These are phyloP conservation scores for Microplitis deprimator DNA, from an alignment of 2,888 invertebrate genomes.

Conservation along the genomic window DNA sequence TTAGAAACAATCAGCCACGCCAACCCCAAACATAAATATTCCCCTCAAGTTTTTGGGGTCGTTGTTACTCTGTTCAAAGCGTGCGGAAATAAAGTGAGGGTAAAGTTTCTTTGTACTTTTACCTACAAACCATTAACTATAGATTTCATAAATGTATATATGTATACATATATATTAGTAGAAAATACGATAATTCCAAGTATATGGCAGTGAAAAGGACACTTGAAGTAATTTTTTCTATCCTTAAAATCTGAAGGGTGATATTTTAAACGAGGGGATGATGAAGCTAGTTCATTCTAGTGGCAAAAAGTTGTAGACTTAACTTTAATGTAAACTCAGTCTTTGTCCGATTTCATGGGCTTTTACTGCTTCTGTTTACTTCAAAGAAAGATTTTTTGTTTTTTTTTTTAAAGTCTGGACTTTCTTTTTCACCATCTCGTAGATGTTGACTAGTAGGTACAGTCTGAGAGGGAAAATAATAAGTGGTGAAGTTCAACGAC, in stretches of 20 bases:
- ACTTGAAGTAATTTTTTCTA: constrained; percentile 6
- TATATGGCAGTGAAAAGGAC: neutral
- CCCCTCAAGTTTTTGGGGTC: constrained; percentile 4
- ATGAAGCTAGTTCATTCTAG: constrained; percentile 4
- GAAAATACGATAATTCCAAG: neutral
- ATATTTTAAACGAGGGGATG: constrained; percentile 3
- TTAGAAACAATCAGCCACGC: neutral
- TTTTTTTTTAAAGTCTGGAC: constrained; percentile 19
- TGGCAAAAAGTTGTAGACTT: constrained; percentile 9
- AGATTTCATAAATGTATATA: neutral
- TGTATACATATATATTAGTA: neutral
- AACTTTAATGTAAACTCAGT: constrained; percentile 23
- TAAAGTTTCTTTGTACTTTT: neutral
- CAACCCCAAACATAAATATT: neutral
- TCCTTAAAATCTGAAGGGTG: neutral
- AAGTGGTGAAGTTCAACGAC: constrained; percentile 33
- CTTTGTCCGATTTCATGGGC: constrained; percentile 36
- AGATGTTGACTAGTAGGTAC: constrained; percentile 8
- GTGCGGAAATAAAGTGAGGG: neutral
- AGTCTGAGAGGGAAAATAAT: constrained; percentile 34
- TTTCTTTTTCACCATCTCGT: constrained; percentile 27
- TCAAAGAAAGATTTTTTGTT: constrained; percentile 34
- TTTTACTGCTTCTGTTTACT: constrained; percentile 28
- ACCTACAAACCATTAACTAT: neutral
- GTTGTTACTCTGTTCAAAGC: neutral